A percentile compares a stretch with the other conserved stretches of the same genome.
These are phyloP conservation scores for Epinephelus moara DNA, from an alignment of 2,113 vertebrate genomes.

Conservation along the genomic window DNA sequence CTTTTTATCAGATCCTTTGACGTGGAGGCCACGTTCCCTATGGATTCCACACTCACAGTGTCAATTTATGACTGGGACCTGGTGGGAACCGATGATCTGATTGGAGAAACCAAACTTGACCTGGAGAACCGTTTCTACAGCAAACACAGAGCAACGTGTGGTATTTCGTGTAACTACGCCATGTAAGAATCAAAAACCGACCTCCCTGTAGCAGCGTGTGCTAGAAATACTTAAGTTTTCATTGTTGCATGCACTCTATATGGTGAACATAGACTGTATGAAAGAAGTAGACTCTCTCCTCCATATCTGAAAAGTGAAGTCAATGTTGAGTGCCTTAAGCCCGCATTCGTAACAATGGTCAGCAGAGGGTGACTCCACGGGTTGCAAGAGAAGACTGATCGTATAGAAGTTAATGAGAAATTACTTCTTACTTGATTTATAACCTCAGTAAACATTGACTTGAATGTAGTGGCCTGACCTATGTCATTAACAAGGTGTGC, in stretches of 20 bases:
- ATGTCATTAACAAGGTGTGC: not conserved
- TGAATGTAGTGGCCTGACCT: not conserved
- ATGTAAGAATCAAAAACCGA: constrained; percentile 80
- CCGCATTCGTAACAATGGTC: too few species aligned
- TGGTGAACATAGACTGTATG: too few species aligned
- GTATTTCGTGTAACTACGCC: constrained; percentile 88
- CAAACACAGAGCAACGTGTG: constrained; percentile 96
- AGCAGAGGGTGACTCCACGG: too few species aligned
- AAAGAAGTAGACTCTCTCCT: too few species aligned
- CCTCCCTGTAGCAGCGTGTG: not conserved
- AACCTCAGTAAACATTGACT: too few species aligned
- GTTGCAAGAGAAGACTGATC: too few species aligned
- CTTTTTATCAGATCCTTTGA: constrained; percentile 90
- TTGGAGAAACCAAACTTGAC: constrained; percentile 97
- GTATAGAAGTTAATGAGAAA: too few species aligned
- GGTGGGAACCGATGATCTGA: constrained; percentile 97
- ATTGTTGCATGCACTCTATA: not conserved
- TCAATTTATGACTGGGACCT: constrained; percentile 97
- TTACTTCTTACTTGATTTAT: too few species aligned
- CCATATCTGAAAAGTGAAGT: too few species aligned
- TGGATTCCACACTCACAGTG: constrained; percentile 97
- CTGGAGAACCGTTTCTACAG: constrained; percentile 99
- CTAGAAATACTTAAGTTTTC: not conserved
- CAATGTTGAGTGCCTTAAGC: too few species aligned
- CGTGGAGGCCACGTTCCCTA: constrained; percentile 96